Evolutionary conservation across 2,888 invertebrate genomes (phyloP), one percentile per base, ranked within the genome.

Genomic region (Silvanus unidentatus): DNA sequence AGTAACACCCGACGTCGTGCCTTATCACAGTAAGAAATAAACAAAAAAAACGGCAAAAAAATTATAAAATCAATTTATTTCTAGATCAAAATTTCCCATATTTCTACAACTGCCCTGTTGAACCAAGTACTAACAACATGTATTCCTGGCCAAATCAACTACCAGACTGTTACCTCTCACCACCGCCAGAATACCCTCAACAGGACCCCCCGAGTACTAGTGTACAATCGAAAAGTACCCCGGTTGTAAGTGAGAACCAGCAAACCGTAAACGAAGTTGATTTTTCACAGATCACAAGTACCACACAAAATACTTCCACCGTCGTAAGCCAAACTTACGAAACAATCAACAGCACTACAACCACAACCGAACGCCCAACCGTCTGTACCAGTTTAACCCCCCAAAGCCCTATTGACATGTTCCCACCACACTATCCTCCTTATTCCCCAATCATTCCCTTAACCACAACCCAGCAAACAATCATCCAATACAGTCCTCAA

Each of bases 1-100:
- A 2, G 58, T 58, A 3, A 63, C 65, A 11, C 63, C 65, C n/a
- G 56, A 57, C 44, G 58, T 62, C 10, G 47, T 63, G 5, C 58
- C 60, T 4, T 62, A 61, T 43, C 58, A 62, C 41, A 62, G 64
- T 64, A 54, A 54, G 52, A 35, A 13, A 16, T n/a, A n/a, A n/a
- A n/a, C n/a, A n/a, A n/a, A n/a, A n/a, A n/a, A n/a, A n/a, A n/a
- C n/a, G n/a, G n/a, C n/a, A n/a, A n/a, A n/a, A n/a, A n/a, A n/a
- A n/a, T n/a, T n/a, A n/a, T n/a, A n/a, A n/a, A n/a, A n/a, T n/a
- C n/a, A 16, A 6, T 22, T 39, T 4, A 27, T 40, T 13, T 34
- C 9, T 40, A 63, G 64, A 63, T 51, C 44, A 53, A 1, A 57
- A 56, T 32, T 57, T 54, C 42, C 59, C 63, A 1, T 59, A 45